These are phyloP conservation scores for Mionectes olivaceus DNA, from an alignment of 2,797 vertebrate genomes.

Conservation along the genomic window DNA sequence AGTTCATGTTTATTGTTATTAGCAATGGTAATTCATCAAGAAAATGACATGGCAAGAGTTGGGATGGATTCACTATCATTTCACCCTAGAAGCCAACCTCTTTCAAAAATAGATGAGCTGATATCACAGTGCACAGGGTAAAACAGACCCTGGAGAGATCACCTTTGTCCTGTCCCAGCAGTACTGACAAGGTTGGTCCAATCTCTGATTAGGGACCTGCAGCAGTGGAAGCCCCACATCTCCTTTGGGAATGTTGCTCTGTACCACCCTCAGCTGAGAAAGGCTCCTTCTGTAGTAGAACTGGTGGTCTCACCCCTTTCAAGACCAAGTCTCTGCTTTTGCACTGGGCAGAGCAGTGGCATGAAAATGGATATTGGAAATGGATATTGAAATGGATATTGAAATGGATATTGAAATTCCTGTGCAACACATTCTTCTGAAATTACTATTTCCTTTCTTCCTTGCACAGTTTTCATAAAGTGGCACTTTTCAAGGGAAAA, in stretches of 20 bases:
- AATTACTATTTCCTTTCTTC: not conserved
- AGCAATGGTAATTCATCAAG: constrained; percentile 39
- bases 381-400: no score
- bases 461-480: not conserved
- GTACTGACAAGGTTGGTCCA: not conserved
- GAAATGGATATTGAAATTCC: not conserved
- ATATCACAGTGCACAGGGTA: not conserved
- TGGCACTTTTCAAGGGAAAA: not conserved
- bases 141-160: constrained; percentile 16
- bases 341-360: not conserved
- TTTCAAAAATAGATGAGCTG: constrained; percentile 49
- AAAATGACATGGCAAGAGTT: not conserved
- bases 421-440: not conserved
- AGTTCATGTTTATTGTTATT: constrained; percentile 31
- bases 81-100: not conserved
- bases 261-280: not conserved
- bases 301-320: not conserved
- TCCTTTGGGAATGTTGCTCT: not conserved
- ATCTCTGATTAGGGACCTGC: not conserved
- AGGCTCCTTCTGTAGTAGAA: not conserved
- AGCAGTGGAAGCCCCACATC: not conserved
- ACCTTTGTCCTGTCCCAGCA: not conserved
- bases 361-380: not conserved
- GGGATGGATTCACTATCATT: constrained; percentile 27
- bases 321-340: not conserved